These are phyloP conservation scores for Leiothrix lutea DNA, from an alignment of 2,113 vertebrate species.

Conservation along the genomic window DNA sequence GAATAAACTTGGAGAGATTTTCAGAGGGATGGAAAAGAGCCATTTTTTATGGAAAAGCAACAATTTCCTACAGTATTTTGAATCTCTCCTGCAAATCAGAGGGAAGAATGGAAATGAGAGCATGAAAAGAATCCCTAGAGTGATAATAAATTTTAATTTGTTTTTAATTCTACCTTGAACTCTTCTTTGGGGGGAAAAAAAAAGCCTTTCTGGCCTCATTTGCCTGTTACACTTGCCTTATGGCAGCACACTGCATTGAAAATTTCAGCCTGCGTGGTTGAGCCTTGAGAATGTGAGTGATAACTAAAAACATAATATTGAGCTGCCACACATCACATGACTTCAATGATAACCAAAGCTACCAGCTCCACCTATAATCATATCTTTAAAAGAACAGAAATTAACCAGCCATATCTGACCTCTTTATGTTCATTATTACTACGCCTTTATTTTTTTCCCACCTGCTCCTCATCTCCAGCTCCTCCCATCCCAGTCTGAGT, in stretches of 20 bases:
- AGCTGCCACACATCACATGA: background rate
- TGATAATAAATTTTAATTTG: background rate
- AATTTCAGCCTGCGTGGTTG: background rate
- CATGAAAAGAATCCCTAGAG: background rate
- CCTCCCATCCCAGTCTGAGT: background rate
- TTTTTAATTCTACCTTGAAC: background rate
- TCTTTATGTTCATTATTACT: background rate
- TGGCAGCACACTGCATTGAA: background rate
- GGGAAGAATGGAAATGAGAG: background rate
- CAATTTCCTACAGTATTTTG: background rate
- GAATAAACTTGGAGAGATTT: background rate
- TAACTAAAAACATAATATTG: background rate
- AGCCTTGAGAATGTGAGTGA: background rate
- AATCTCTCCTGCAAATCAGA: background rate
- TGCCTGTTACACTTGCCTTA: background rate
- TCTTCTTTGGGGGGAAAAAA: background rate
- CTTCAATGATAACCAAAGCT: background rate
- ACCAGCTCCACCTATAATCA: background rate
- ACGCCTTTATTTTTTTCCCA: background rate
- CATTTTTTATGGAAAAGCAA: background rate
- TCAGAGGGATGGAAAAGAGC: background rate
- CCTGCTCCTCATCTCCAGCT: background rate
- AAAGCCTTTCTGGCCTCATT: background rate
- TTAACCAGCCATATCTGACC: background rate
- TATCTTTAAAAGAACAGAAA: background rate